Evolutionary conservation across 2,888 invertebrate species (phyloP), one percentile per base, ranked within the genome.

Genomic region (Epicampocera succincta): DNA sequence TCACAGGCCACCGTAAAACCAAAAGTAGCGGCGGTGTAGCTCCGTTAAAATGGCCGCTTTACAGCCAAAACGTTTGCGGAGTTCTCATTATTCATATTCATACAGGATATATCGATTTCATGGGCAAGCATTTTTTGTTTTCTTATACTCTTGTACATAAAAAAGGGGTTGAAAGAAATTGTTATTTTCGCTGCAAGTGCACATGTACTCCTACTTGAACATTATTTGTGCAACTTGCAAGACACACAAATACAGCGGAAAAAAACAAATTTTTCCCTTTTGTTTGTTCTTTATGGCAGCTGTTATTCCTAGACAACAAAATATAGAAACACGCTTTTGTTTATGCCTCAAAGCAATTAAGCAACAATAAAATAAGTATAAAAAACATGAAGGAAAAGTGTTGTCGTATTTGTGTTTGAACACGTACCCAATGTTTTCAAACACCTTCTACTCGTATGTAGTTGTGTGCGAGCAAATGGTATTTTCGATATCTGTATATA

Each of bases 331-430:
- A 58, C 50, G 63, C 29, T 66, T 72, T 61, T 65, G 38, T 65
- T 68, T 33, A 58, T 81, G 77, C 54, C 73, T 63, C 63, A 69
- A 58, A 81, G 77, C 77, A 77, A 77, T 81, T 74, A 69, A 73
- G 40, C 56, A 58, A 15, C 42, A 60, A 65, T 58, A 54, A 63
- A 40, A 68, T 56, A 56, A 54, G 50, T 60, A 69, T 17, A 42
- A 71, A 46, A 50, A 13, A 52, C n/a, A n/a, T n/a, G n/a, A n/a
- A n/a, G n/a, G 19, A 71, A 71, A 77, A 65, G 33, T 69, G 46
- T 29, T 19, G 2, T 42, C n/a, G 2, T 4, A 46, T n/a, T 3
- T 46, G 3, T 46, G 5, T 17, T 17, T 46, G n/a, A 1, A 54
- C 9, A 33, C 33, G 9, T 33, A 33, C 33, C 5, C 25, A 25